Base-by-base conservation (phyloP, 2,888 invertebrate genomes). In the Elmis aenea region DNA sequence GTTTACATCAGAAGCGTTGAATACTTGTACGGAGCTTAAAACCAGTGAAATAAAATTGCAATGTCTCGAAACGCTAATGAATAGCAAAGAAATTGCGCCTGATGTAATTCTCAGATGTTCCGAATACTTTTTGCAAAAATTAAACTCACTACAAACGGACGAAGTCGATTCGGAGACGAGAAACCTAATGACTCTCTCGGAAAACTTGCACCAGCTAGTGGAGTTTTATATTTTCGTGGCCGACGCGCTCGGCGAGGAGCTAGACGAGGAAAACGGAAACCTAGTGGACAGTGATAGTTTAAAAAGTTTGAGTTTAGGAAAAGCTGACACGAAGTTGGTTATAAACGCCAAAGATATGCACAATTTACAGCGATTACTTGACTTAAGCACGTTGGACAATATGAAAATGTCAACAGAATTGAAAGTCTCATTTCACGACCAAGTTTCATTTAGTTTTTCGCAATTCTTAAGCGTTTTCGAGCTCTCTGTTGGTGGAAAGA, bases 11-110 rank as follows among this genome's bases (percentile, higher is more conserved):
- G 76, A 80, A 59, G 69, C 79, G 10, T 57, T 73, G 0, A 71
- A 71, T 42, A 75, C 75, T 30, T 79, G 77, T 31, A 59, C 69
- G 5, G 81, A 82, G 56, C 65, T 89, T 31, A 79, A 80, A 64
- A 88, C 87, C 0, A 66, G 76, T 25, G 85, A 86, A 56, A 73
- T 86, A 23, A 78, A 79, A 39, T 72, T 78, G 41, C 84, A 86
- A 58, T 80, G 78, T 32, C 58, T 87, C 27, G 85, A 87, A 60
- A 74, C 84, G 70, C 62, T 89, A 42, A 69, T 79, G 29, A 73
- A 71, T 38, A 81, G 77, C 56, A 81, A 79, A 59, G 75, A 79
- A 45, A 68, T 81, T 20, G 70, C 77, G 6, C 76, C 81, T 0
- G 73, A 77, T 48, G 68, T 80, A 25, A 67, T 85, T 13, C 68